Evolutionary conservation across 2,888 invertebrate species (phyloP).

Genomic region (Leptogaster cylindrica): DNA sequence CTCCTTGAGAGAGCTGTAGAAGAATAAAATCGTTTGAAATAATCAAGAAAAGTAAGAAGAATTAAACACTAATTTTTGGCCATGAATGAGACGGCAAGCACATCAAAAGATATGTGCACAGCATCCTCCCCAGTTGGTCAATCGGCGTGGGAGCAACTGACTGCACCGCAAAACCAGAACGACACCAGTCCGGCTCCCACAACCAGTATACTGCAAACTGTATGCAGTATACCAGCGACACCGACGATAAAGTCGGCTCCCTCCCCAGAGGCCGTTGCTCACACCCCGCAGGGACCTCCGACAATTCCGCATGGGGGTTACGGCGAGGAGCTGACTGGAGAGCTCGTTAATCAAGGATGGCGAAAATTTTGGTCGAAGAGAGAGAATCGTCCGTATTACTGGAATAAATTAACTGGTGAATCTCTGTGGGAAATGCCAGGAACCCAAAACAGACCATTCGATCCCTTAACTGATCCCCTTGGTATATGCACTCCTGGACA

Average conservation of each 20-base stretch:
- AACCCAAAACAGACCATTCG: constrained; percentile 74
- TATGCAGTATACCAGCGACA: constrained; percentile 58
- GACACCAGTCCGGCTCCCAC: constrained; percentile 49
- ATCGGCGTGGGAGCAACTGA: constrained; percentile 62
- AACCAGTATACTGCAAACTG: constrained; percentile 49
- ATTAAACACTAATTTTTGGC: too few species aligned
- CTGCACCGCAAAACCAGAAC: constrained; percentile 54
- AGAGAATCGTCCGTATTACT: constrained; percentile 94
- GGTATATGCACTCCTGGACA: constrained; percentile 70
- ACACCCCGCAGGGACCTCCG: constrained; percentile 60
- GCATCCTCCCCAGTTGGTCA: constrained; percentile 52
- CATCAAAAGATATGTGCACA: constrained; percentile 47
- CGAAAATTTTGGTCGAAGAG: constrained; percentile 95
- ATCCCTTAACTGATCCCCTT: constrained; percentile 90
- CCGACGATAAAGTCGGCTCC: constrained; percentile 57
- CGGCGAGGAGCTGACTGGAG: constrained; percentile 60
- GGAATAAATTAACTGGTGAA: constrained; percentile 94
- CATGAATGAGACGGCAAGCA: constrained; percentile 54
- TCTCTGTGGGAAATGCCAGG: constrained; percentile 97
- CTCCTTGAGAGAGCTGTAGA: constrained; percentile 3
- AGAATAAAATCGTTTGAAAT: neutral
- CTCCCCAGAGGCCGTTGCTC: constrained; percentile 56
- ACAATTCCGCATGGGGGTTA: constrained; percentile 53
- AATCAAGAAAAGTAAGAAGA: neutral
- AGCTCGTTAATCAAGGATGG: constrained; percentile 84